phyloP scores from a whole-genome alignment of 2,797 vertebrate species.

The Pangasius macronema region DNA sequence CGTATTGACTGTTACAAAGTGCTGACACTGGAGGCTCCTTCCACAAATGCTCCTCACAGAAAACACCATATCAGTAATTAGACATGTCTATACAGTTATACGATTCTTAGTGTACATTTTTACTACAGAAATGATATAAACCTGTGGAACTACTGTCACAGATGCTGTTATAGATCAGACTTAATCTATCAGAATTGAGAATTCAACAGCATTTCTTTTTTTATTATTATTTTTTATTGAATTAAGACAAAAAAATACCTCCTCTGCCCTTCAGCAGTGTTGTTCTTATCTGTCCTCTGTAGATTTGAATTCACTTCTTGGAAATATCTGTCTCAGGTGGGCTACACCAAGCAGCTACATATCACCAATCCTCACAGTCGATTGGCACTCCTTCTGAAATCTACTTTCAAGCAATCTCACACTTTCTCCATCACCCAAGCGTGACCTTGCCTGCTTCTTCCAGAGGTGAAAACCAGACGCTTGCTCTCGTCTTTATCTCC shows the following conservation, averaged over 20 bases:
- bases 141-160: too few species aligned
- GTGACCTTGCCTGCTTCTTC: conserved; percentile 46
- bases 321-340: conserved; percentile 22
- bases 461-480: conserved; percentile 48
- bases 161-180: too few species aligned
- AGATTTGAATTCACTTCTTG: background rate
- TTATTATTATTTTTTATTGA: background rate
- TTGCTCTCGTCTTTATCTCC: conserved; percentile 55
- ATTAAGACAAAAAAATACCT: background rate
- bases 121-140: background rate
- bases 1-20: background rate
- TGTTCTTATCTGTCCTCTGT: conserved; percentile 10
- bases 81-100: background rate
- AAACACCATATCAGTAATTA: background rate
- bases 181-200: background rate
- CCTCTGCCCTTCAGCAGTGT: background rate
- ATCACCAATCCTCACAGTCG: conserved; percentile 28
- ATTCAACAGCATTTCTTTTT: background rate
- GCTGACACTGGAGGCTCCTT: background rate
- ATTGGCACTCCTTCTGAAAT: conserved; percentile 30
- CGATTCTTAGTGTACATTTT: background rate
- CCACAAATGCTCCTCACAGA: background rate
- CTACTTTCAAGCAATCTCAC: conserved; percentile 37
- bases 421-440: conserved; percentile 36
- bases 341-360: conserved; percentile 5